These are phyloP conservation scores for Cephonodes hylas DNA, from an alignment of 2,888 invertebrate species.

Conservation along the genomic window DNA sequence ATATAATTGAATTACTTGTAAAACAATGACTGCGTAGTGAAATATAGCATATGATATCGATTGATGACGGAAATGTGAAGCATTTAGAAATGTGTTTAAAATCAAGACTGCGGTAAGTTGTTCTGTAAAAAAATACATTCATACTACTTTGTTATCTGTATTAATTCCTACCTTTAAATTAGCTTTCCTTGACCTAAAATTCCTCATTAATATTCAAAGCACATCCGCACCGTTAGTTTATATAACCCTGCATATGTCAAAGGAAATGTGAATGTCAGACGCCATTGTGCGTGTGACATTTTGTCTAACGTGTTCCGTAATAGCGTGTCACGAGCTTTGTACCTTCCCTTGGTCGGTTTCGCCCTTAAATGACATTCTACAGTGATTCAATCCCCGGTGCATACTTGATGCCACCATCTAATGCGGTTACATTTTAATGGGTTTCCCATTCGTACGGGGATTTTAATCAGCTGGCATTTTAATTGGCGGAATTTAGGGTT, in stretches of 20 bases:
- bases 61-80: too few species aligned
- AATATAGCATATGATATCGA: too few species aligned
- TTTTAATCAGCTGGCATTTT: conserved; percentile 4
- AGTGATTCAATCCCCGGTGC: conserved; percentile 30
- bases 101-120: too few species aligned
- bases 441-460: conserved; percentile 17
- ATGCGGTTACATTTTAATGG: conserved; percentile 36
- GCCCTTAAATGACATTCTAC: conserved; percentile 35
- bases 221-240: too few species aligned
- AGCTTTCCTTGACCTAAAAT: too few species aligned
- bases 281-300: conserved; percentile 15
- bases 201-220: too few species aligned
- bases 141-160: too few species aligned
- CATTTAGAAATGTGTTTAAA: too few species aligned
- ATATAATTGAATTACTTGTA: too few species aligned
- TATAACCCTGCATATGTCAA: neutral
- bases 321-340: conserved; percentile 16
- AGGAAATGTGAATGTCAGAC: conserved; percentile 2
- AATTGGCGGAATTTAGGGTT: neutral
- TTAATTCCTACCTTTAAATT: too few species aligned
- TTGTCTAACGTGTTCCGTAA: conserved; percentile 20
- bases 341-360: conserved; percentile 22
- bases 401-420: conserved; percentile 30
- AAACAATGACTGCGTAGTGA: too few species aligned
- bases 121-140: too few species aligned